Evolutionary conservation across 1,140 invertebrate species (phyloP).

Genomic region (Aphaenogaster ashmeadi): DNA sequence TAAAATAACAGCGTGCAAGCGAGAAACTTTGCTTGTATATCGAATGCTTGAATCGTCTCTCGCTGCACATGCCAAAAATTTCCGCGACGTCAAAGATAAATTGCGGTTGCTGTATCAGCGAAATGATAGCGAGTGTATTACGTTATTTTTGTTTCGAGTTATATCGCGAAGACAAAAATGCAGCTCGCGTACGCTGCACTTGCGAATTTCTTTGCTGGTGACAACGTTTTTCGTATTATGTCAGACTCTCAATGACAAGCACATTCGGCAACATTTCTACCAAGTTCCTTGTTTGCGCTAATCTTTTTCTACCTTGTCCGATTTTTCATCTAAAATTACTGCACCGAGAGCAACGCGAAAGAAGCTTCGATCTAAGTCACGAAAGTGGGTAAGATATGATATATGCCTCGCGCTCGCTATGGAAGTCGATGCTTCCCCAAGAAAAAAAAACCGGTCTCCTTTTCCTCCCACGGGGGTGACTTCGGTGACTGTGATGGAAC

Average conservation of each 20-base stretch:
- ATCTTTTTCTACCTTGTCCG: constrained; percentile 27
- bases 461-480: constrained; percentile 33
- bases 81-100: constrained; percentile 2
- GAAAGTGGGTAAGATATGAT: constrained; percentile 58
- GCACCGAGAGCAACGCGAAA: constrained; percentile 27
- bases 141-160: constrained; percentile 20
- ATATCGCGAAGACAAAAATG: not conserved
- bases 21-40: not conserved
- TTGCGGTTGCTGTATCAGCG: not conserved
- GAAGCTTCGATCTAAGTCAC: constrained; percentile 34
- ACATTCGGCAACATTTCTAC: constrained; percentile 33
- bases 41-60: not conserved
- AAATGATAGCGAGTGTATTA: constrained; percentile 1
- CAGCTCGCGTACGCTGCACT: constrained; percentile 16
- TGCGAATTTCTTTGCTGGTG: not conserved
- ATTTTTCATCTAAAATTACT: constrained; percentile 47
- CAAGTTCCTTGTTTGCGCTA: constrained; percentile 36
- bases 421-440: constrained; percentile 28
- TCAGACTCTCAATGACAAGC: not conserved
- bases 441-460: constrained; percentile 17
- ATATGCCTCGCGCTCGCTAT: constrained; percentile 40
- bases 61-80: not conserved
- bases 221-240: constrained; percentile 6
- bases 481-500: constrained; percentile 58
- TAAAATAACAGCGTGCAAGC: not conserved